Conservation (phyloP, 2,797 vertebrate genomes). For the Epinephelus malabaricus region DNA sequence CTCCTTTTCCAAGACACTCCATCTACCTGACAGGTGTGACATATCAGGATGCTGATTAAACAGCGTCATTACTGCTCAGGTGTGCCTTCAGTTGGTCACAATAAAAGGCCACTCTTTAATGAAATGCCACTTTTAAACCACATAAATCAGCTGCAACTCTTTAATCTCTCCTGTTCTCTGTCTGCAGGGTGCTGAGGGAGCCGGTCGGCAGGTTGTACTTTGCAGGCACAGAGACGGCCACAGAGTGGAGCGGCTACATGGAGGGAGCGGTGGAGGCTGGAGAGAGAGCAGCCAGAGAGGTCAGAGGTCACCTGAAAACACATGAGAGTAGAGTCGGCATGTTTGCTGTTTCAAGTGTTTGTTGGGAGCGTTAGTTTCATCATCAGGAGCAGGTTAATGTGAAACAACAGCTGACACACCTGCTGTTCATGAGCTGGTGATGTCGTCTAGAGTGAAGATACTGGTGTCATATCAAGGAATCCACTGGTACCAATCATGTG, state of each 20-base stretch:
- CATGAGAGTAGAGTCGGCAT: background rate
- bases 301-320: constrained; percentile 62
- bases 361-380: no score
- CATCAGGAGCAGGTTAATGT: no score
- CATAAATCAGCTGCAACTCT: background rate
- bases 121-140: background rate
- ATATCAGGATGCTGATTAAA: no score
- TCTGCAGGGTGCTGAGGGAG: constrained; percentile 91
- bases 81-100: no score
- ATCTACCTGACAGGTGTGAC: no score
- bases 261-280: constrained; percentile 97
- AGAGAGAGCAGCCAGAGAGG: constrained; percentile 96
- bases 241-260: constrained; percentile 99
- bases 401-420: no score
- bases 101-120: background rate
- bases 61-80: no score
- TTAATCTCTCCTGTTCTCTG: background rate
- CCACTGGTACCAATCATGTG: no score
- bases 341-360: background rate
- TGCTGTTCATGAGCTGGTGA: no score
- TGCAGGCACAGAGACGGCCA: constrained; percentile 96
- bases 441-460: no score
- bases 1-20: no score
- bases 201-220: constrained; percentile 92
- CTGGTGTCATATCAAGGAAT: no score